Conservation (phyloP, 2,888 invertebrate species). For the Chrysopilus asiliformis region DNA sequence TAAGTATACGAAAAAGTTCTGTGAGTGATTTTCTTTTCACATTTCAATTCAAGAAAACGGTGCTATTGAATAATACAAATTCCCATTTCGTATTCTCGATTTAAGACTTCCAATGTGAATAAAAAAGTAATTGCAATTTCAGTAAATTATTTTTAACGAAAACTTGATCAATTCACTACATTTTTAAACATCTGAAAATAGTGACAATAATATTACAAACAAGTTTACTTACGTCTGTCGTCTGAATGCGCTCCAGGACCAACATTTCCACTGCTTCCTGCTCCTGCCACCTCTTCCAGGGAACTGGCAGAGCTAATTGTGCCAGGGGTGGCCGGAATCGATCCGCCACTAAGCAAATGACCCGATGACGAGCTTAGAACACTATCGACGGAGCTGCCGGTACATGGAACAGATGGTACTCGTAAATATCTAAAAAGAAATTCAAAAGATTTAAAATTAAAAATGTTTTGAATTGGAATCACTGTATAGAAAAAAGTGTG, state of each 20-base stretch:
- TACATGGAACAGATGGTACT: constrained; percentile 37
- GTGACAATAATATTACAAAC: too few species aligned
- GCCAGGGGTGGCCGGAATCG: constrained; percentile 46
- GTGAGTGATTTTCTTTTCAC: too few species aligned
- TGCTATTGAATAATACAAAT: too few species aligned
- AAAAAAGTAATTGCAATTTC: too few species aligned
- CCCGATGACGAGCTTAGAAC: constrained; percentile 36
- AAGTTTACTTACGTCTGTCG: constrained; percentile 24
- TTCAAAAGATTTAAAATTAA: constrained; percentile 3
- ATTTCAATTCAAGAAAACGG: too few species aligned
- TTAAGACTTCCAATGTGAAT: too few species aligned
- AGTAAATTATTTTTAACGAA: too few species aligned
- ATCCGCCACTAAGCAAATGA: constrained; percentile 37
- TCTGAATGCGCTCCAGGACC: constrained; percentile 22
- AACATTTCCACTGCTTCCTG: constrained; percentile 50
- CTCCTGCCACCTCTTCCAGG: constrained; percentile 55
- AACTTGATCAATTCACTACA: too few species aligned
- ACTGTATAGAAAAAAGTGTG: constrained; percentile 1
- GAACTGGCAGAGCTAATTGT: constrained; percentile 61
- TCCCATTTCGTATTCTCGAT: too few species aligned
- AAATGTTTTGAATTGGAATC: background rate
- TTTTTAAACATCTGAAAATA: too few species aligned
- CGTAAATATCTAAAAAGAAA: constrained; percentile 32
- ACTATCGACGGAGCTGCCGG: constrained; percentile 43
- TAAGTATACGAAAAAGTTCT: too few species aligned